A percentile compares a stretch with the other conserved stretches of the same genome.
Evolutionary conservation across 2,797 vertebrate species (phyloP).

Genomic region (Phataginus tetradactyla): DNA sequence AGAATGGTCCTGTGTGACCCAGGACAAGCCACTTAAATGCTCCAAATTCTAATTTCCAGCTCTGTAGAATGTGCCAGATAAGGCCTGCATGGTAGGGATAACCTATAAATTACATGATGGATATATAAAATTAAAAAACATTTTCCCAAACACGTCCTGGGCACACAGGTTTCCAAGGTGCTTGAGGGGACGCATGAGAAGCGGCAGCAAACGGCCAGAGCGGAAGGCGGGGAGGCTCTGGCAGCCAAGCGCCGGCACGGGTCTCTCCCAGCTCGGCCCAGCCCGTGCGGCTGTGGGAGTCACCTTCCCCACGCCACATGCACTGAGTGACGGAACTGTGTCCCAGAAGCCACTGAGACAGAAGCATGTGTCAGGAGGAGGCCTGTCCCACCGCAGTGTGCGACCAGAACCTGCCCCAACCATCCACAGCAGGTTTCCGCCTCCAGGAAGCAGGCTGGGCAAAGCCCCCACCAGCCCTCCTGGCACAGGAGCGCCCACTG

Average conservation of each 20-base stretch:
- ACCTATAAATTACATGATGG: accelerated
- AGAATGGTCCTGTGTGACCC: neutral
- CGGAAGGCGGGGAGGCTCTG: accelerated
- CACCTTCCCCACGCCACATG: neutral
- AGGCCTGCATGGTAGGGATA: accelerated
- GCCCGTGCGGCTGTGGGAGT: accelerated
- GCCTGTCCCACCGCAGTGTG: too few species aligned
- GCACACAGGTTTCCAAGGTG: too few species aligned
- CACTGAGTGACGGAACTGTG: neutral
- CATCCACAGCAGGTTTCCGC: accelerated
- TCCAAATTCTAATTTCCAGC: accelerated
- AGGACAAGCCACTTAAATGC: neutral
- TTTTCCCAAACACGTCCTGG: accelerated
- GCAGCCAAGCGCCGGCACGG: too few species aligned
- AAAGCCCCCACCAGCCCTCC: accelerated
- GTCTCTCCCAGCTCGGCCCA: too few species aligned
- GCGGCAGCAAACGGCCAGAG: too few species aligned
- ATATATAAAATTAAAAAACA: neutral
- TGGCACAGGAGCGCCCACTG: neutral
- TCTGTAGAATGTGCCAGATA: accelerated
- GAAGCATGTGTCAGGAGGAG: neutral
- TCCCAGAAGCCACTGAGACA: too few species aligned
- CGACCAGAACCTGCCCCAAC: neutral
- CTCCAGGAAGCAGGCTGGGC: neutral
- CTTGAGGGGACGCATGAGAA: too few species aligned